phyloP scores from a whole-genome alignment of 2,888 invertebrate genomes.

The Drosophila trichaetosa region DNA sequence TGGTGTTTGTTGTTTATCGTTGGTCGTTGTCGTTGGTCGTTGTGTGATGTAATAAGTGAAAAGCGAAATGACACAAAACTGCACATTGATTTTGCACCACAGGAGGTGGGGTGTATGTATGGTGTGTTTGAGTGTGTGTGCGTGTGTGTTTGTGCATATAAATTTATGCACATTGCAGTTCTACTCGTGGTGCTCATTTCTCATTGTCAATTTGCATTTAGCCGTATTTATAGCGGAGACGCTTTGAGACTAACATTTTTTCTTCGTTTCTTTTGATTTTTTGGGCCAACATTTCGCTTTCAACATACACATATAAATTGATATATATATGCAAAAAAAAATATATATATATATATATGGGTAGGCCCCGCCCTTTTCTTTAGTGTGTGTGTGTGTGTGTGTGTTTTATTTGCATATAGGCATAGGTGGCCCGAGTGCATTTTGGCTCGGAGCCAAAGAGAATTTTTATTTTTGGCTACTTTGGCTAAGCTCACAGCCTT shows the following conservation, averaged over 20 bases:
- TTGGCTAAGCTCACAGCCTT: conserved; percentile 67
- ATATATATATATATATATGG: conserved; percentile 1
- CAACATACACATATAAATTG: conserved; percentile 16
- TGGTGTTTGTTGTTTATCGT: conserved; percentile 13
- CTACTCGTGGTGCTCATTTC: conserved; percentile 17
- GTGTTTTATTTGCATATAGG: conserved; percentile 14
- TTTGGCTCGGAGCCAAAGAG: conserved; percentile 70
- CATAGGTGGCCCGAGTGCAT: conserved; percentile 49
- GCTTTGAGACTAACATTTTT: conserved; percentile 34
- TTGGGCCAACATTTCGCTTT: conserved; percentile 64
- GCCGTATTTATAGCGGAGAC: conserved; percentile 63
- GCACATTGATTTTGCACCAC: conserved; percentile 66
- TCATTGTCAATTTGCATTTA: conserved; percentile 62
- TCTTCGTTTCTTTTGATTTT: conserved; percentile 30
- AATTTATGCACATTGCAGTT: conserved; percentile 31
- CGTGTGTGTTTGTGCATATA: background rate
- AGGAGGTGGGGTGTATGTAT: background rate
- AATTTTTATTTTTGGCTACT: conserved; percentile 78
- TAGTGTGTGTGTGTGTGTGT: background rate
- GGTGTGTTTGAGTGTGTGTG: background rate
- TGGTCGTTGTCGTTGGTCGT: conserved; percentile 11
- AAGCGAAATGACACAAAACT: conserved; percentile 71
- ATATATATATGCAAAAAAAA: conserved; percentile 2
- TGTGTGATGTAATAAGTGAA: conserved; percentile 77
- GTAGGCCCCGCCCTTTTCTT: conserved; percentile 20